A percentile compares a stretch with the other conserved stretches of the same genome.
These are phyloP conservation scores for Chironomus tepperi DNA, from an alignment of 1,140 invertebrate genomes.

Conservation along the genomic window DNA sequence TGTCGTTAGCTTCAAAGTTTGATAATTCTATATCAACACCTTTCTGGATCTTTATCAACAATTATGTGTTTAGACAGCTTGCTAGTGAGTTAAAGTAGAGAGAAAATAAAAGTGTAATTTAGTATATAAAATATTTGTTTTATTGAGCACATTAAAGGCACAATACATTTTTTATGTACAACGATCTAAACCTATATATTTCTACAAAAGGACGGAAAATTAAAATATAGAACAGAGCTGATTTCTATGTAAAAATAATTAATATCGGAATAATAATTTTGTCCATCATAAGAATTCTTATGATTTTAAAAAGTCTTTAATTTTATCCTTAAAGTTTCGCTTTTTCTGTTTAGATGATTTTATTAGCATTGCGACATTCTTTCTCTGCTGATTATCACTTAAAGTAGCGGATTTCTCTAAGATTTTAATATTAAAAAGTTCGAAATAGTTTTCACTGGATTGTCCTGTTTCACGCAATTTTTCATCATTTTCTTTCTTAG, in stretches of 20 bases:
- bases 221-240: no score
- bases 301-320: conserved; percentile 40
- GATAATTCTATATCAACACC: conserved; percentile 2
- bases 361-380: conserved; percentile 27
- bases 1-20: neutral
- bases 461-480: conserved; percentile 29
- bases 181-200: no score
- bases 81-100: neutral
- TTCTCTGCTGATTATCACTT: neutral
- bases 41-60: neutral
- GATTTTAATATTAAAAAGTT: conserved; percentile 40
- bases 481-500: conserved; percentile 35
- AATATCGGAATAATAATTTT: no score
- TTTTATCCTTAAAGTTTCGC: conserved; percentile 40
- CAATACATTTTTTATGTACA: no score
- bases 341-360: conserved; percentile 42
- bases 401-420: conserved; percentile 27
- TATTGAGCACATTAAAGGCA: no score
- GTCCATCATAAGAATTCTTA: no score
- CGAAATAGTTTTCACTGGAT: conserved; percentile 38
- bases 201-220: no score
- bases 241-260: no score
- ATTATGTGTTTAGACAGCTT: neutral
- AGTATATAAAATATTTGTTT: no score
- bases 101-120: neutral